Evolutionary conservation across 2,888 invertebrate genomes (phyloP).

Genomic region (Baronia brevicornis): DNA sequence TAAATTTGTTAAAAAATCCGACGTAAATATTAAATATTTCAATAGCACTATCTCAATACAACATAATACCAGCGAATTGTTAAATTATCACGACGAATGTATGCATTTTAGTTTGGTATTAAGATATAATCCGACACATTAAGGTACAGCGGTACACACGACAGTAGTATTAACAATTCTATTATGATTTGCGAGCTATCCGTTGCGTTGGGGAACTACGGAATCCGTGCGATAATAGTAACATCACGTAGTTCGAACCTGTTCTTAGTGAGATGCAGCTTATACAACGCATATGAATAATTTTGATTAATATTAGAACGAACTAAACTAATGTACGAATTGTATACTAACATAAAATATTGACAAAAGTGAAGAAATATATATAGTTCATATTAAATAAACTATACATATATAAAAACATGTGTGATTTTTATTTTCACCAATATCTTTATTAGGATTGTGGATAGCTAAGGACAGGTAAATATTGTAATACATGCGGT

Average conservation of each 20-base stretch:
- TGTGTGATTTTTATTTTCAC: too few species aligned
- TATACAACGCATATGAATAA: too few species aligned
- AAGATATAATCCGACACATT: constrained; percentile 11
- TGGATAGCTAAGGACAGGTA: too few species aligned
- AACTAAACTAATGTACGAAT: too few species aligned
- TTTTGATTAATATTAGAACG: too few species aligned
- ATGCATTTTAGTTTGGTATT: constrained; percentile 4
- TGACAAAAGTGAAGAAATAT: too few species aligned
- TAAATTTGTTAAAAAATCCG: not conserved
- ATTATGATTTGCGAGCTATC: constrained; percentile 10
- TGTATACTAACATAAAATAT: too few species aligned
- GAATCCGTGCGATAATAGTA: constrained; percentile 7
- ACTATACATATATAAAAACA: too few species aligned
- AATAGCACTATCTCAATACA: not conserved
- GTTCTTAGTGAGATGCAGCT: too few species aligned
- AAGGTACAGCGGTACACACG: constrained; percentile 8
- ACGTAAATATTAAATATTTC: not conserved
- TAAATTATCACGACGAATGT: constrained; percentile 5
- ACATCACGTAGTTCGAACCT: constrained; percentile 13
- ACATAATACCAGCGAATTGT: constrained; percentile 5
- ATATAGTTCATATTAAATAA: too few species aligned
- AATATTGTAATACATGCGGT: too few species aligned
- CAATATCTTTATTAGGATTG: too few species aligned
- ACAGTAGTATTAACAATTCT: constrained; percentile 15
- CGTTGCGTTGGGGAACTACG: constrained; percentile 8